Conservation (phyloP, 2,113 vertebrate species). For the Oryzias woworae region DNA sequence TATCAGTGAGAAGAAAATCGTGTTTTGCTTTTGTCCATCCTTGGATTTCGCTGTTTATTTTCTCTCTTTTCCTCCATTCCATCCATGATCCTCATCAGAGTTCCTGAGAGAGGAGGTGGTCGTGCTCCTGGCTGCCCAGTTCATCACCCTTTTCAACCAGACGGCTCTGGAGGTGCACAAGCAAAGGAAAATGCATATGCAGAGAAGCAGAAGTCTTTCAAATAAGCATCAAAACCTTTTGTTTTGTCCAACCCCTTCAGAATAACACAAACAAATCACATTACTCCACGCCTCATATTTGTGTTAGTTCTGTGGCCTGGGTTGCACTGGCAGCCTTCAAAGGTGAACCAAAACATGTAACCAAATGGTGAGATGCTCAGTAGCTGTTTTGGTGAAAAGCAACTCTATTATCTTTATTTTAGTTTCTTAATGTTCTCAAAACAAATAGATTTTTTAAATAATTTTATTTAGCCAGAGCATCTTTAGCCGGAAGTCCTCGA, state of each 20-base stretch:
- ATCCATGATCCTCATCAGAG: constrained; percentile 56
- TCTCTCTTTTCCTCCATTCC: not conserved
- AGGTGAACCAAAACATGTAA: too few relatives aligned
- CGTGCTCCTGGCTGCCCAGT: constrained; percentile 75
- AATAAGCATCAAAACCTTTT: not conserved
- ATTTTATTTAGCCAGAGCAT: too few relatives aligned
- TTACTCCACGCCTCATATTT: too few relatives aligned
- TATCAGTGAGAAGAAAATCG: too few relatives aligned
- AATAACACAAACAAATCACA: not conserved
- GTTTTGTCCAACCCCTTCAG: not conserved
- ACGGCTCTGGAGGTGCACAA: constrained; percentile 80
- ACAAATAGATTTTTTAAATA: too few relatives aligned
- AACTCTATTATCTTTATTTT: too few relatives aligned
- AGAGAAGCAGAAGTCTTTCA: not conserved
- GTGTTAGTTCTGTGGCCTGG: too few relatives aligned
- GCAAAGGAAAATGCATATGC: not conserved
- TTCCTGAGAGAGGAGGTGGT: constrained; percentile 83
- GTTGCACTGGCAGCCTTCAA: too few relatives aligned
- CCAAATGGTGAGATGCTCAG: too few relatives aligned
- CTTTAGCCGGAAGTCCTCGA: too few relatives aligned
- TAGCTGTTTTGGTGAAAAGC: too few relatives aligned
- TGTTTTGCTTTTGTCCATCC: not conserved
- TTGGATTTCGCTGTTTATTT: not conserved
- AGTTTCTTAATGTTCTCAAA: too few relatives aligned
- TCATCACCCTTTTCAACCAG: constrained; percentile 80